phyloP scores from a whole-genome alignment of 2,797 vertebrate species.

The Cryptoblepharus egeriae region DNA sequence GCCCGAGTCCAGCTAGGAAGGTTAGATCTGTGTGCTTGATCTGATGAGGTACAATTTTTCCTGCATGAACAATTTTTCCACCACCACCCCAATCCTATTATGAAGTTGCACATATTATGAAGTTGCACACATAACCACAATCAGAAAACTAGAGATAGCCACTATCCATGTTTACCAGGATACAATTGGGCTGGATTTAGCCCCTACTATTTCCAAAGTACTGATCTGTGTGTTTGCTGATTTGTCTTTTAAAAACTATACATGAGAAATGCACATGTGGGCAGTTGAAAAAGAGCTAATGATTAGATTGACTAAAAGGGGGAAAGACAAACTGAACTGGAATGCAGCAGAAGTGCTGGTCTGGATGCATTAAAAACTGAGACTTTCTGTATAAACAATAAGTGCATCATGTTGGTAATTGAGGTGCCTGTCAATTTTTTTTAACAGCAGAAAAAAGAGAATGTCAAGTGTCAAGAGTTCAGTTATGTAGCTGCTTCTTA shows the following conservation, averaged over 20 bases:
- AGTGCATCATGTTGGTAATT: accelerated
- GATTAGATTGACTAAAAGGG: background rate
- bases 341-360: slow-evolving; percentile 1
- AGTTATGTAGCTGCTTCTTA: background rate
- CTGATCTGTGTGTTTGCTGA: background rate
- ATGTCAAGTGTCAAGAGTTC: accelerated
- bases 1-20: background rate
- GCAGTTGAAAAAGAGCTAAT: background rate
- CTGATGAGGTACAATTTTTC: background rate
- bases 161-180: background rate
- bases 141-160: background rate
- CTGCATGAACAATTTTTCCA: background rate
- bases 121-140: too few species aligned
- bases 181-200: background rate
- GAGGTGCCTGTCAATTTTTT: background rate
- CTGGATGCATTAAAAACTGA: background rate
- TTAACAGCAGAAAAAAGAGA: background rate
- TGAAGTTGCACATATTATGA: too few species aligned
- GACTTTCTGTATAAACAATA: background rate
- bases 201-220: background rate
- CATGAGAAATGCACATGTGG: background rate
- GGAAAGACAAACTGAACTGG: background rate
- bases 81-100: background rate
- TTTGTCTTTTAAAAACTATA: background rate
- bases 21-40: background rate